These are phyloP conservation scores for Parthenolecanium corni DNA, from an alignment of 2,888 invertebrate genomes.

Conservation along the genomic window DNA sequence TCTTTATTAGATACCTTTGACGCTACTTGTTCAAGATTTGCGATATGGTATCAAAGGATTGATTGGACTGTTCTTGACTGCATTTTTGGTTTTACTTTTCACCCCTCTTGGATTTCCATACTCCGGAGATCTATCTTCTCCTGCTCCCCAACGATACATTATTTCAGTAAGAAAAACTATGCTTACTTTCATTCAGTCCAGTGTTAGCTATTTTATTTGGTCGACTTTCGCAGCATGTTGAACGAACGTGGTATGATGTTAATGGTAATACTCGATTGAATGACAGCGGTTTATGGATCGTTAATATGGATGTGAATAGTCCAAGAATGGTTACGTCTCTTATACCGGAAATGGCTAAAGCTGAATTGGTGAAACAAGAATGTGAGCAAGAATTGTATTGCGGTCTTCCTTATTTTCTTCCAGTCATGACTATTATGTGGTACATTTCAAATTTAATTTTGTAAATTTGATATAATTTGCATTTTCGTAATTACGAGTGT, in stretches of 20 bases:
- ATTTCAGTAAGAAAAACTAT: slow-evolving; percentile 48
- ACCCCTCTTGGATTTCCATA: slow-evolving; percentile 67
- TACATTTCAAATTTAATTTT: slow-evolving; percentile 34
- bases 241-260: slow-evolving; percentile 48
- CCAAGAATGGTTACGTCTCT: slow-evolving; percentile 47
- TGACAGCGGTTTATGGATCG: slow-evolving; percentile 56
- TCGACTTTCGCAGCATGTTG: slow-evolving; percentile 45
- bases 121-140: slow-evolving; percentile 48
- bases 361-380: slow-evolving; percentile 41
- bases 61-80: slow-evolving; percentile 44
- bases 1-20: slow-evolving; percentile 40
- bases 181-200: neutral
- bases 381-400: slow-evolving; percentile 59
- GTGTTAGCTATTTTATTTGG: neutral
- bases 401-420: slow-evolving; percentile 67
- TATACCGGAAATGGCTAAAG: slow-evolving; percentile 45
- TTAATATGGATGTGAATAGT: slow-evolving; percentile 64
- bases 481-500: neutral
- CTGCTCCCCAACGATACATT: slow-evolving; percentile 64
- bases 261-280: slow-evolving; percentile 42
- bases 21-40: slow-evolving; percentile 41
- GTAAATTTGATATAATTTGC: neutral
- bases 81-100: slow-evolving; percentile 47
- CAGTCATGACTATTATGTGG: slow-evolving; percentile 55
- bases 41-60: slow-evolving; percentile 45